Evolutionary conservation across 2,888 invertebrate species (phyloP).

Genomic region (Megastigmus dorsalis): DNA sequence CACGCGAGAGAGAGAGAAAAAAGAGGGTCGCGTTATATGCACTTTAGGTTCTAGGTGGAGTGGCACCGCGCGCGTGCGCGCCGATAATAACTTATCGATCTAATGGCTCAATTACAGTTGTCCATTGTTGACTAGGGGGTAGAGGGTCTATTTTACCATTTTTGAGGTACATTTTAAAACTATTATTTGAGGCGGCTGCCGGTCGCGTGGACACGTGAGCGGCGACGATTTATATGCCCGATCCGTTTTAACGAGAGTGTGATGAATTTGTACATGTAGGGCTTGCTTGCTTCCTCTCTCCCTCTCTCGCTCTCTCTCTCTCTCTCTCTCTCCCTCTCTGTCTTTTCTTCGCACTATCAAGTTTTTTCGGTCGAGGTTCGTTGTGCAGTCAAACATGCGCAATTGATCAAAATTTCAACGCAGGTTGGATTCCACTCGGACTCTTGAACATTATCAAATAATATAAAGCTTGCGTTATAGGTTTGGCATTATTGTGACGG

Average conservation of each 20-base stretch:
- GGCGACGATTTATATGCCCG: not conserved
- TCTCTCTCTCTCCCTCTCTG: no score
- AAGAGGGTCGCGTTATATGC: not conserved
- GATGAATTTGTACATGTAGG: conserved; percentile 46
- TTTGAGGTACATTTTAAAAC: conserved; percentile 15
- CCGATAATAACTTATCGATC: conserved; percentile 55
- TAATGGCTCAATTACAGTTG: conserved; percentile 54
- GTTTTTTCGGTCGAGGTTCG: no score
- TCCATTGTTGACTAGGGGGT: conserved; percentile 6
- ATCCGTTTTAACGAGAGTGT: conserved; percentile 39
- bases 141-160: not conserved
- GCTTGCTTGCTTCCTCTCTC: no score
- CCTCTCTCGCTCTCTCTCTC: no score
- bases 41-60: not conserved
- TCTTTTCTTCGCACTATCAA: no score
- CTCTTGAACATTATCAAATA: no score
- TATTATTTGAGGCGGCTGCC: no score
- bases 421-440: no score
- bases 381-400: no score
- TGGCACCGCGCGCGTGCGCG: conserved; percentile 1
- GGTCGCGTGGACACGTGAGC: not conserved
- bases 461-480: no score
- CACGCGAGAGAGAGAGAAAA: not conserved
- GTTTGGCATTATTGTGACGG: no score
- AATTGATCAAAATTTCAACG: no score